phyloP scores from a whole-genome alignment of 2,113 vertebrate genomes.

The Petroica traversi region DNA sequence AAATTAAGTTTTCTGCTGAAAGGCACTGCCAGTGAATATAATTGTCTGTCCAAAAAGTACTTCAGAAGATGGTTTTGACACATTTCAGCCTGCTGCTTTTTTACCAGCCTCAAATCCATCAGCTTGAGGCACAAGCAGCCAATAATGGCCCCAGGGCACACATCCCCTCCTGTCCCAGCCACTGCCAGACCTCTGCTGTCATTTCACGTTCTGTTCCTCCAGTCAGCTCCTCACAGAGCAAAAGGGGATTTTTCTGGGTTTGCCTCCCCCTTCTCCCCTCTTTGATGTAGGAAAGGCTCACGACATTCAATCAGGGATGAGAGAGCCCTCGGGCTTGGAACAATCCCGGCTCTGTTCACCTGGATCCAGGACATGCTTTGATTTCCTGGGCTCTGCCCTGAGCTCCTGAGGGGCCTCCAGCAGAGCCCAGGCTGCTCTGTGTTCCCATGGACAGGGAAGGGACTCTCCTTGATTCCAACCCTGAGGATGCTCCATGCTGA shows the following conservation, averaged over 20 bases:
- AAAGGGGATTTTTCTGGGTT: background rate
- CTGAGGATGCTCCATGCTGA: background rate
- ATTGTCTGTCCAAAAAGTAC: background rate
- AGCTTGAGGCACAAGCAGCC: background rate
- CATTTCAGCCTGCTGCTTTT: background rate
- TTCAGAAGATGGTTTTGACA: background rate
- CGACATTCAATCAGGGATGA: background rate
- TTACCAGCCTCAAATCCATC: background rate
- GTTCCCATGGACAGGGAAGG: accelerated
- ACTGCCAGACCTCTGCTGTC: background rate
- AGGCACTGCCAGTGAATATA: background rate
- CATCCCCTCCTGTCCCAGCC: background rate
- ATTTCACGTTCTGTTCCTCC: background rate
- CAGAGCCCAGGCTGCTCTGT: background rate
- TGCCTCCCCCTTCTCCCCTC: background rate
- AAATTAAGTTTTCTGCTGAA: background rate
- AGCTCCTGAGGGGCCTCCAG: background rate
- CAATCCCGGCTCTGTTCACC: conserved; percentile 16
- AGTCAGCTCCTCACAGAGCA: background rate
- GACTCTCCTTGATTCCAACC: accelerated
- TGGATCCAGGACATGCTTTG: background rate
- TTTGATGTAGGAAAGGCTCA: background rate
- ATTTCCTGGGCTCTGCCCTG: background rate
- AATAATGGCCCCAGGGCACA: background rate
- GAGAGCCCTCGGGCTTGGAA: background rate